Evolutionary conservation across 2,888 invertebrate species (phyloP), one percentile per base, ranked within the genome.

Genomic region (Phalera bucephala): DNA sequence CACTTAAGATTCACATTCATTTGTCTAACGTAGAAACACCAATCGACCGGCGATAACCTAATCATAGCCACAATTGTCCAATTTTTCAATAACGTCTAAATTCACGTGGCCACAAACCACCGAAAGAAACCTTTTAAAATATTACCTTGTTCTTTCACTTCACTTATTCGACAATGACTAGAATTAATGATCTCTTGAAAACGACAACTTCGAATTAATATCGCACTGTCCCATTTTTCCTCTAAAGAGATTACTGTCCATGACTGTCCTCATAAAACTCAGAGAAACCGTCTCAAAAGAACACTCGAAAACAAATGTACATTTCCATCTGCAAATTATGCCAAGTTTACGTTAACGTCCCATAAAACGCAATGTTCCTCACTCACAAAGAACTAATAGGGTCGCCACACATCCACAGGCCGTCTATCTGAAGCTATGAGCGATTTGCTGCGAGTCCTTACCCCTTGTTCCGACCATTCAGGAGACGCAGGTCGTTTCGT

Each of bases 401-500:
- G 95, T 66, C 95, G 91, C 95, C 95, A 95, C 39, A 95, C 95
- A 65, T 95, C 94, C n/a, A 93, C 91, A 36, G 93, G 91, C 69
- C 78, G 83, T 48, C 85, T 86, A 38, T 89, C 89, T 1, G 87
- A 71, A 2, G 86, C 79, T 21, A 83, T 78, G 12, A 88, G 66
- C 0, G 86, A 75, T 63, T 88, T 88, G 50, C 86, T 87, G 12
- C 89, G 80, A 22, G 87, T 84, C 48, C 85, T 70, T 11, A 84
- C 73, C n/a, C 82, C 82, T 45, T 79, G 82, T 10, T 88, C 87
- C 6, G 73, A 54, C 89, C 87, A 88, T 17, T 87, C 86, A 0
- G 92, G 92, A 0, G 92, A 91, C 0, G 91, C 90, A 0, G 92
- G 83, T 44, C 90, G 66, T 49, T 91, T 91, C 49, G 44, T 80